Percentiles rank a stretch among this genome's conserved stretches.
Evolutionary conservation across 2,113 vertebrate genomes (phyloP).

Genomic region (Acinonyx jubatus): DNA sequence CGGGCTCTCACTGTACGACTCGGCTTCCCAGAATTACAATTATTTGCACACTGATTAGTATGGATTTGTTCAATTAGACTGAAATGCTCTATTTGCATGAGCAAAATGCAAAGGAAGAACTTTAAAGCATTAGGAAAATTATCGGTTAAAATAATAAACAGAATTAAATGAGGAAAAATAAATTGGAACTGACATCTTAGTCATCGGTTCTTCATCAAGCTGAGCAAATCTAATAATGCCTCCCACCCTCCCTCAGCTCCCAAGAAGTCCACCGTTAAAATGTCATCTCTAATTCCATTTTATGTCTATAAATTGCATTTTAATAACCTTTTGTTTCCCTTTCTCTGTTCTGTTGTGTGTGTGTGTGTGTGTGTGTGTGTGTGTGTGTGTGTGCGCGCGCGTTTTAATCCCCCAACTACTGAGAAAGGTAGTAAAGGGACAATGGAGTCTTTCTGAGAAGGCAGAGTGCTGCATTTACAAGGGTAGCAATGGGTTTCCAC

Average conservation of each 20-base stretch:
- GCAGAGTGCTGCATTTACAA: neutral
- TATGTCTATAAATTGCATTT: conserved; percentile 48
- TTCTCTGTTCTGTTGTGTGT: conserved; percentile 28
- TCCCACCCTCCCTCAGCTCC: conserved; percentile 60
- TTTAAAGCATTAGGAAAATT: conserved; percentile 66
- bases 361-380: neutral
- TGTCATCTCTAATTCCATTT: conserved; percentile 67
- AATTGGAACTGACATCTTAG: conserved; percentile 61
- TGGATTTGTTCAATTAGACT: conserved; percentile 69
- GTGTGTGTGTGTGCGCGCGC: neutral
- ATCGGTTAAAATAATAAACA: conserved; percentile 73
- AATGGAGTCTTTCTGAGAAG: neutral
- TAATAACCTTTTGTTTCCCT: conserved; percentile 63
- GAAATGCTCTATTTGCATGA: conserved; percentile 64
- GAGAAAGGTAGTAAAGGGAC: neutral
- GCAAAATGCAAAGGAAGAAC: conserved; percentile 52
- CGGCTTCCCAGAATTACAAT: conserved; percentile 2
- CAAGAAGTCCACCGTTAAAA: conserved; percentile 75
- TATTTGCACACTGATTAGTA: conserved; percentile 64
- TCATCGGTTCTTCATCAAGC: conserved; percentile 71
- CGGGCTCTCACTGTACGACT: neutral
- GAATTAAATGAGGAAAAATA: conserved; percentile 63
- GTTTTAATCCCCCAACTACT: neutral
- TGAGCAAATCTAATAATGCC: conserved; percentile 73
- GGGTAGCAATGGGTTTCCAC: neutral